Conservation (phyloP, 2,888 invertebrate species). For the Amiota communis region DNA sequence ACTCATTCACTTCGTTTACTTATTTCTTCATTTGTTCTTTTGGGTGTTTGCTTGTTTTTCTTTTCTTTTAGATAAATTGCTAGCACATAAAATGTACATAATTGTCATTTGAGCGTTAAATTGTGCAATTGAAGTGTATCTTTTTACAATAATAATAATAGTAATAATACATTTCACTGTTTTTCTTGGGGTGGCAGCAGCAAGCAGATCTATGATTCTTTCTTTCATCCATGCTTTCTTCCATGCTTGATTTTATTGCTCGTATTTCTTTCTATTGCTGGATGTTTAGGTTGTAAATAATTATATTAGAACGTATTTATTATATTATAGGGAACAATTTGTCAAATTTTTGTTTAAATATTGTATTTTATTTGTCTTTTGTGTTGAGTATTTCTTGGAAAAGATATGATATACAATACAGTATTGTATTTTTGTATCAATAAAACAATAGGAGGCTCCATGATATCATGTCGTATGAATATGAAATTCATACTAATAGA, state of each 20-base stretch:
- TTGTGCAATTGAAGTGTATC: constrained; percentile 55
- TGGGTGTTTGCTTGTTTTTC: not conserved
- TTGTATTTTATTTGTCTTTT: no score
- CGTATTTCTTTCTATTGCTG: not conserved
- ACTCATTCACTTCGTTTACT: no score
- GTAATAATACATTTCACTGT: not conserved
- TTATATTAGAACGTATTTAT: no score
- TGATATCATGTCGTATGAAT: no score
- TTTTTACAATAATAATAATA: not conserved
- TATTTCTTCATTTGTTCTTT: no score
- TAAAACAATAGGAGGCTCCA: no score
- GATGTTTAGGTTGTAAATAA: no score
- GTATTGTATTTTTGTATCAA: no score
- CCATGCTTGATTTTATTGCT: not conserved
- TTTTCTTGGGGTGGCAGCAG: not conserved
- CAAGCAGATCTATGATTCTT: not conserved
- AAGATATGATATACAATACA: no score
- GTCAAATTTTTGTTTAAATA: not conserved
- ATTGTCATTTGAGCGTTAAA: constrained; percentile 71
- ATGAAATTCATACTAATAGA: constrained; percentile 46
- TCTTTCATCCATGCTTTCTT: not conserved
- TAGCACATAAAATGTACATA: constrained; percentile 64
- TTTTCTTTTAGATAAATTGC: constrained; percentile 49
- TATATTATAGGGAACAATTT: not conserved
- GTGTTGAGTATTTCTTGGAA: no score